Conservation (phyloP, 2,797 vertebrate species). For the Cuculus canorus region DNA sequence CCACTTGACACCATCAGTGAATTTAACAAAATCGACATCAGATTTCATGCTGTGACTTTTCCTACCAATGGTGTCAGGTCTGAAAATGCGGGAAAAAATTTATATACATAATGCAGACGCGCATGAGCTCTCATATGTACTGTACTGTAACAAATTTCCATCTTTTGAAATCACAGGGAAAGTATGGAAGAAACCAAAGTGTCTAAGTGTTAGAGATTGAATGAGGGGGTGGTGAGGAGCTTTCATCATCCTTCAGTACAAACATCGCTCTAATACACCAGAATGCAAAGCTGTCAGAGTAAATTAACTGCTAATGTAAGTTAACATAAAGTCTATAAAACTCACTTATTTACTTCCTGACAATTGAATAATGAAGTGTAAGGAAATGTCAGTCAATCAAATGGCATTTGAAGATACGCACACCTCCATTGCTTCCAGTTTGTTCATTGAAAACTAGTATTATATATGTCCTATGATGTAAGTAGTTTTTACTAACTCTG, state of each 20-base stretch:
- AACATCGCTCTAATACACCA: neutral
- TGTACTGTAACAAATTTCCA: neutral
- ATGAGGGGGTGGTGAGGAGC: neutral
- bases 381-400: conserved; percentile 25
- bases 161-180: neutral
- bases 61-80: neutral
- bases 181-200: neutral
- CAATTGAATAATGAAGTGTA: neutral
- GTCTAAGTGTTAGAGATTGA: neutral
- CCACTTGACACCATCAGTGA: neutral
- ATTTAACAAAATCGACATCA: neutral
- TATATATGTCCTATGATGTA: conserved; percentile 7
- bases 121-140: neutral
- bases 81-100: neutral
- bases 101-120: neutral
- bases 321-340: conserved; percentile 16
- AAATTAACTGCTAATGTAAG: neutral
- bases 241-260: neutral
- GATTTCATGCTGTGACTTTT: neutral
- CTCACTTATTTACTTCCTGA: conserved; percentile 39
- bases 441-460: neutral
- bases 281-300: neutral
- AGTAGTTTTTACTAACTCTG: neutral
- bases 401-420: conserved; percentile 8
- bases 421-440: neutral